A percentile compares a stretch with the other conserved stretches of the same genome.
These are phyloP conservation scores for Trypoxylon attenuatum DNA, from an alignment of 2,888 invertebrate species.

Conservation along the genomic window DNA sequence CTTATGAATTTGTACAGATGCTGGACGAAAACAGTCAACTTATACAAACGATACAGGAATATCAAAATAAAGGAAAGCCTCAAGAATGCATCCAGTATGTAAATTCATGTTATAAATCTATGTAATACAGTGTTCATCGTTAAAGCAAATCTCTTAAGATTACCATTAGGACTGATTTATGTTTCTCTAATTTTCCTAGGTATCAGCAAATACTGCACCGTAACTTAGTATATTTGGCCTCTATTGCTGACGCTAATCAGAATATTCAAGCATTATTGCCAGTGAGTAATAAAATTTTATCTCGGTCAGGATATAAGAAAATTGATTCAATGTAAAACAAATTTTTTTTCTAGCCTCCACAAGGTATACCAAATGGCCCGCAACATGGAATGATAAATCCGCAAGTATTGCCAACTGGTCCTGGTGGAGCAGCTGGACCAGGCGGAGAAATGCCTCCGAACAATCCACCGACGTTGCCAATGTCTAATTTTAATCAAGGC, in stretches of 20 bases:
- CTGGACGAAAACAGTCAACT: constrained; percentile 97
- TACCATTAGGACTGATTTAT: too few species aligned
- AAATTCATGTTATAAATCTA: not conserved
- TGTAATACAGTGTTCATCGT: not conserved
- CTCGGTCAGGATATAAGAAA: not conserved
- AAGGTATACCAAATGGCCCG: constrained; percentile 75
- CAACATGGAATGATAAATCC: constrained; percentile 74
- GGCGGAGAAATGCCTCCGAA: constrained; percentile 71
- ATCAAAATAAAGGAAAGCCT: constrained; percentile 94
- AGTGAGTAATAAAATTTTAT: constrained; percentile 76
- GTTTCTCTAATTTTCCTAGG: constrained; percentile 64
- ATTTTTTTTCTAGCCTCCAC: constrained; percentile 76
- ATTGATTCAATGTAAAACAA: not conserved
- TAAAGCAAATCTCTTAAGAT: not conserved
- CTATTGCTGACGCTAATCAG: constrained; percentile 96
- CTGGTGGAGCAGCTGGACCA: constrained; percentile 68
- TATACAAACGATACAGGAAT: constrained; percentile 97
- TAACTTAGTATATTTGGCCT: constrained; percentile 96
- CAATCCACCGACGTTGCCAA: constrained; percentile 70
- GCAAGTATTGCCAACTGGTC: constrained; percentile 71
- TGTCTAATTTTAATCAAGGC: constrained; percentile 70
- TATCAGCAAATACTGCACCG: constrained; percentile 95
- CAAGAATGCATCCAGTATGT: constrained; percentile 92
- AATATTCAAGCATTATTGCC: constrained; percentile 93
- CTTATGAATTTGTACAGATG: constrained; percentile 78